Percentiles rank a stretch among this genome's conserved stretches.
phyloP scores from a whole-genome alignment of 2,888 invertebrate genomes.

The Apamea anceps region DNA sequence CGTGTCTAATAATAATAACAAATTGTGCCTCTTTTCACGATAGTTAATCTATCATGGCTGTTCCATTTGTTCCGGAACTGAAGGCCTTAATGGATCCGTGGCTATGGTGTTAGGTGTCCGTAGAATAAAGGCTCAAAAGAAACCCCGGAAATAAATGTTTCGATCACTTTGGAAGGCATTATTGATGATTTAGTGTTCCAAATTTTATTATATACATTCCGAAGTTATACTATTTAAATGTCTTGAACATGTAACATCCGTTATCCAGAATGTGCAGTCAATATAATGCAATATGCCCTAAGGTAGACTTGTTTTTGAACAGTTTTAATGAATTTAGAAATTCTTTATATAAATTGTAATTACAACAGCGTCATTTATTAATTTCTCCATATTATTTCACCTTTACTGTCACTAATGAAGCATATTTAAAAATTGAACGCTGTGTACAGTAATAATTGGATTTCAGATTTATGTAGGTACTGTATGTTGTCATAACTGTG shows the following conservation, averaged over 20 bases:
- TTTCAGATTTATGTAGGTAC: too few relatives aligned
- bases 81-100: slow-evolving; percentile 18
- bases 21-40: slow-evolving; percentile 29
- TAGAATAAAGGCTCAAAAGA: neutral
- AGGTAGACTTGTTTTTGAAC: too few relatives aligned
- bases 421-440: too few relatives aligned
- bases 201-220: neutral
- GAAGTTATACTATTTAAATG: neutral
- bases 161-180: neutral
- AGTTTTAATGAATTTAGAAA: too few relatives aligned
- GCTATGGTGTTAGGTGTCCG: neutral
- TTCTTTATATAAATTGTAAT: too few relatives aligned
- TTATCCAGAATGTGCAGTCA: too few relatives aligned
- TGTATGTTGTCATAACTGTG: too few relatives aligned
- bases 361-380: too few relatives aligned
- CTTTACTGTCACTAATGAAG: too few relatives aligned
- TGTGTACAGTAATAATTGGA: too few relatives aligned
- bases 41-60: slow-evolving; percentile 16
- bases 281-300: too few relatives aligned
- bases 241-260: neutral
- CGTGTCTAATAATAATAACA: slow-evolving; percentile 28
- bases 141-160: neutral
- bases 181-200: neutral
- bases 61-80: slow-evolving; percentile 36
- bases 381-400: too few relatives aligned